Conservation (phyloP, 2,888 invertebrate genomes). For the Pristionchus mayeri region DNA sequence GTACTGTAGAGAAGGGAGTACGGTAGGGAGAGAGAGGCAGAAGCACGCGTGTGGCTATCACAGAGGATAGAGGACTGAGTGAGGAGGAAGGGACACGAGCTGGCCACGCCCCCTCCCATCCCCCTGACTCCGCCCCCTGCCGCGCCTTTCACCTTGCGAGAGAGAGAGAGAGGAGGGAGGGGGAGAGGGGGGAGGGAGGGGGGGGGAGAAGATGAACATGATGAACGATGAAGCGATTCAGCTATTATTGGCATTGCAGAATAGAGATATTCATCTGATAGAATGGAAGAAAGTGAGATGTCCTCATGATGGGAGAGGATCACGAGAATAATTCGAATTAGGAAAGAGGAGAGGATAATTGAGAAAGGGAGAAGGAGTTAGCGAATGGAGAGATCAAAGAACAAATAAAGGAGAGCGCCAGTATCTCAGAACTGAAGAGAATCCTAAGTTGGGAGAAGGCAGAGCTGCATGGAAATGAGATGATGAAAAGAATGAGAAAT, state of each 20-base stretch:
- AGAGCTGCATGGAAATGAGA: background rate
- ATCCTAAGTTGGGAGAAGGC: background rate
- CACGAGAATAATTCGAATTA: constrained; percentile 19
- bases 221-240: constrained; percentile 7
- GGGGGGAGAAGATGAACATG: background rate
- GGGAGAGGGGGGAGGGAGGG: background rate
- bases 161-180: background rate
- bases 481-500: background rate
- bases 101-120: constrained; percentile 7
- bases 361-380: constrained; percentile 4
- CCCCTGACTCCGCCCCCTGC: background rate
- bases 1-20: constrained; percentile 7
- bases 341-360: background rate
- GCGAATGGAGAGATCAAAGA: background rate
- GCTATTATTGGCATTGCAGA: no score
- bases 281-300: background rate
- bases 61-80: constrained; percentile 39
- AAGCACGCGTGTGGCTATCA: constrained; percentile 6
- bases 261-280: background rate
- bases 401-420: background rate
- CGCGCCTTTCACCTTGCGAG: background rate
- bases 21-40: background rate
- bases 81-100: background rate
- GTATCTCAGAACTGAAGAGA: no score
- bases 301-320: constrained; percentile 3